Evolutionary conservation across 2,797 vertebrate species (phyloP).

Genomic region (Phylloscopus collybita): DNA sequence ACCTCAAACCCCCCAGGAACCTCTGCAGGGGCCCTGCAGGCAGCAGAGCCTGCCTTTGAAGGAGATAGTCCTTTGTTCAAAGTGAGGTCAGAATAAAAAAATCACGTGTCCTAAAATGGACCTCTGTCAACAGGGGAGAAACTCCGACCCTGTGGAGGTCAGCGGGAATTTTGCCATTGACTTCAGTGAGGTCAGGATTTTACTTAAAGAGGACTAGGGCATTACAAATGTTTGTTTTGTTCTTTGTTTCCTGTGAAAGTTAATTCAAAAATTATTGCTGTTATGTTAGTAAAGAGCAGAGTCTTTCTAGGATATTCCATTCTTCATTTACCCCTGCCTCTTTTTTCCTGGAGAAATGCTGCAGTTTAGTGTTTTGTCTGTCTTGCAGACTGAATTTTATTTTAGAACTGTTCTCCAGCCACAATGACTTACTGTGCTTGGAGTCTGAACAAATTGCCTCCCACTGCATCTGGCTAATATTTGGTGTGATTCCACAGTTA

Average conservation of each 20-base stretch:
- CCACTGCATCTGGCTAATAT: neutral
- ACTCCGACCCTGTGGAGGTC: neutral
- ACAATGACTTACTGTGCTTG: neutral
- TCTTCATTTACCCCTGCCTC: neutral
- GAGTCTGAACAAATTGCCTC: neutral
- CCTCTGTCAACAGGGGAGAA: neutral
- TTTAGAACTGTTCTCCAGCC: neutral
- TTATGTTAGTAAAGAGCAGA: neutral
- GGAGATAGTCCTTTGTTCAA: neutral
- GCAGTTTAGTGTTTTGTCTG: neutral
- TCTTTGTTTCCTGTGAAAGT: neutral
- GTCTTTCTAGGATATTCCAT: neutral
- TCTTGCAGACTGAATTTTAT: neutral
- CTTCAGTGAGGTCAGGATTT: neutral
- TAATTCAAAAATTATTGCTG: neutral
- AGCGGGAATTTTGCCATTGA: neutral
- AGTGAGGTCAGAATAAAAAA: neutral
- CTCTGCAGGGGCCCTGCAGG: neutral
- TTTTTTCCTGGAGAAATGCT: neutral
- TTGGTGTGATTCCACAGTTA: neutral
- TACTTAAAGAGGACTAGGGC: neutral
- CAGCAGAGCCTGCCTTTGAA: neutral
- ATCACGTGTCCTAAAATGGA: neutral
- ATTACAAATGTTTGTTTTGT: neutral
- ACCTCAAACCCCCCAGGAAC: neutral